phyloP scores from a whole-genome alignment of 2,113 vertebrate genomes.

The Pseudolaguvia tuberculata region DNA sequence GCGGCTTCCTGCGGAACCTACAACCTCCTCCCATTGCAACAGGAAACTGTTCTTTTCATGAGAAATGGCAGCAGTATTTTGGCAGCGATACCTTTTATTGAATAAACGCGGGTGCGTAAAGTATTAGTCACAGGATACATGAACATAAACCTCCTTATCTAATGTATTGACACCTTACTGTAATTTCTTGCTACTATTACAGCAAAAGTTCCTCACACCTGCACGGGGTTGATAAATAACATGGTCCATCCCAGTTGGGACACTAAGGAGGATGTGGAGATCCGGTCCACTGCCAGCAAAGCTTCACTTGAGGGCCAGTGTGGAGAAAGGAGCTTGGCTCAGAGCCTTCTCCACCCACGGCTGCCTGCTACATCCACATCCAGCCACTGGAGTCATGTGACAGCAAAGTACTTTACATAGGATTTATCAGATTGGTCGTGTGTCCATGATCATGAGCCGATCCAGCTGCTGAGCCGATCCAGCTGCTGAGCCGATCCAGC shows the following conservation, averaged over 20 bases:
- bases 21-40: neutral
- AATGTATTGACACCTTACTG: neutral
- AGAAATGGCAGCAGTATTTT: neutral
- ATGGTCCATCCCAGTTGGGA: slow-evolving; percentile 27
- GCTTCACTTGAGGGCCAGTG: slow-evolving; percentile 26
- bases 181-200: too few species aligned
- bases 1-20: slow-evolving; percentile 1
- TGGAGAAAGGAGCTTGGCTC: slow-evolving; percentile 33
- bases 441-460: neutral
- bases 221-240: slow-evolving; percentile 19
- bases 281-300: neutral
- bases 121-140: neutral
- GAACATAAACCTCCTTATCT: neutral
- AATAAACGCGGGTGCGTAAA: neutral
- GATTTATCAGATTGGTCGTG: too few species aligned
- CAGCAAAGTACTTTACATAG: too few species aligned
- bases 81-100: neutral
- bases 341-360: slow-evolving; percentile 22
- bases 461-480: slow-evolving; percentile 46
- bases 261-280: slow-evolving; percentile 11
- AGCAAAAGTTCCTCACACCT: slow-evolving; percentile 14
- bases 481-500: slow-evolving; percentile 33
- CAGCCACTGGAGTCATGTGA: slow-evolving; percentile 9
- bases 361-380: slow-evolving; percentile 27
- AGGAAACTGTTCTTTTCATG: neutral